Evolutionary conservation across 1,140 invertebrate species (phyloP).

Genomic region (Araneus ventricosus): DNA sequence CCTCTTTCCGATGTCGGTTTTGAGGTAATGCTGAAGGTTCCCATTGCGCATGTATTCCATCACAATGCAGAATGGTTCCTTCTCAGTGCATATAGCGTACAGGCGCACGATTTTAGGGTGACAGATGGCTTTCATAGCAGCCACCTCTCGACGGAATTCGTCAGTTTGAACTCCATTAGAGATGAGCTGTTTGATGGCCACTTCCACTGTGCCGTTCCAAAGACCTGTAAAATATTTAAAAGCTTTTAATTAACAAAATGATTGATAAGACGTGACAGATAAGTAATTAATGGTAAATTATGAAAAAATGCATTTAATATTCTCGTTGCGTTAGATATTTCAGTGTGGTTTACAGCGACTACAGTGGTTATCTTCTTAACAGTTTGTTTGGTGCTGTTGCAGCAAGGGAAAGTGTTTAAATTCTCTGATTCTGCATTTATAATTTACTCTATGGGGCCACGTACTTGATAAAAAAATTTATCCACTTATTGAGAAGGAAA

Average conservation of each 20-base stretch:
- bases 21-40: slow-evolving; percentile 91
- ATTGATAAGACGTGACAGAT: no score
- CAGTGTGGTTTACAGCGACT: no score
- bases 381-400: no score
- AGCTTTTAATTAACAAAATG: not conserved
- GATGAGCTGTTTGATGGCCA: slow-evolving; percentile 97
- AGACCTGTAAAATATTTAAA: slow-evolving; percentile 81
- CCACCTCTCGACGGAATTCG: slow-evolving; percentile 96
- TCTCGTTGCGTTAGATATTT: no score
- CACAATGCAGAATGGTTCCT: slow-evolving; percentile 96
- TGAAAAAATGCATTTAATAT: no score
- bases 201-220: slow-evolving; percentile 94
- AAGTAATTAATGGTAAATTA: no score
- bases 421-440: no score
- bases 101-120: slow-evolving; percentile 96
- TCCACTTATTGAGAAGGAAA: no score
- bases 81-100: slow-evolving; percentile 95
- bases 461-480: no score
- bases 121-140: slow-evolving; percentile 98
- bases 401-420: no score
- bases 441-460: no score
- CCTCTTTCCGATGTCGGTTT: slow-evolving; percentile 89
- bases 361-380: no score
- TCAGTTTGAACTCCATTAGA: slow-evolving; percentile 98
- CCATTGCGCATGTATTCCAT: slow-evolving; percentile 98